A percentile compares a stretch with the other conserved stretches of the same genome.
These are phyloP conservation scores for Meiosimyza platycephala DNA, from an alignment of 2,888 invertebrate species.

Conservation along the genomic window DNA sequence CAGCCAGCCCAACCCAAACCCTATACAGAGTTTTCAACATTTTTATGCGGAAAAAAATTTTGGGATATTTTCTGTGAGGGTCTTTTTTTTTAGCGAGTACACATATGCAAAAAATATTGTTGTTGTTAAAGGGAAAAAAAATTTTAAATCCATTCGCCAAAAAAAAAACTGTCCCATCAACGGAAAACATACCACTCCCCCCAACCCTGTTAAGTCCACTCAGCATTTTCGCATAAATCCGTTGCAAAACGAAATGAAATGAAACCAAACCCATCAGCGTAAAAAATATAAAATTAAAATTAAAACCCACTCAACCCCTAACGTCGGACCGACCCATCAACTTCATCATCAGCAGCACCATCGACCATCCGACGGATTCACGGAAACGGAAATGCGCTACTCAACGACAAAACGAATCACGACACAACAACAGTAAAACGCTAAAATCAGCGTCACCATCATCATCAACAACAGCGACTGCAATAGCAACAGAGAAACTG, in stretches of 20 bases:
- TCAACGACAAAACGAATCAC: slow-evolving; percentile 29
- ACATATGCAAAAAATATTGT: slow-evolving; percentile 26
- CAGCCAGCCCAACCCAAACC: not conserved
- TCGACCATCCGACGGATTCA: not conserved
- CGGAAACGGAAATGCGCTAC: slow-evolving; percentile 32
- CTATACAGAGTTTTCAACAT: not conserved
- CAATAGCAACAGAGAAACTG: not conserved
- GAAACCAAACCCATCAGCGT: slow-evolving; percentile 27
- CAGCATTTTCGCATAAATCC: slow-evolving; percentile 23
- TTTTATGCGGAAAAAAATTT: slow-evolving; percentile 9
- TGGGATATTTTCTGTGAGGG: not conserved
- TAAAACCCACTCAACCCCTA: slow-evolving; percentile 20
- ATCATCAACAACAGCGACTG: not conserved
- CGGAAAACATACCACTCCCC: slow-evolving; percentile 18
- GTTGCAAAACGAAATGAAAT: slow-evolving; percentile 28
- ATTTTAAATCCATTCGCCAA: slow-evolving; percentile 30
- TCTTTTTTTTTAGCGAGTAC: slow-evolving; percentile 2
- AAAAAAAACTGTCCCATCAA: slow-evolving; percentile 33
- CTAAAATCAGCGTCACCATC: slow-evolving; percentile 25
- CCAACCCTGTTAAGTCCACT: not conserved
- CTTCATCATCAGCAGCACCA: no score
- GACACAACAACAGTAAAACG: slow-evolving; percentile 7
- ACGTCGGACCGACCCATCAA: not conserved
- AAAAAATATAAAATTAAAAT: slow-evolving; percentile 33
- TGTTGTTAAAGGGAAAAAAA: slow-evolving; percentile 12